A percentile compares a stretch with the other conserved stretches of the same genome.
Evolutionary conservation across 2,888 invertebrate species (phyloP).

Genomic region (Blastobasis adustella): DNA sequence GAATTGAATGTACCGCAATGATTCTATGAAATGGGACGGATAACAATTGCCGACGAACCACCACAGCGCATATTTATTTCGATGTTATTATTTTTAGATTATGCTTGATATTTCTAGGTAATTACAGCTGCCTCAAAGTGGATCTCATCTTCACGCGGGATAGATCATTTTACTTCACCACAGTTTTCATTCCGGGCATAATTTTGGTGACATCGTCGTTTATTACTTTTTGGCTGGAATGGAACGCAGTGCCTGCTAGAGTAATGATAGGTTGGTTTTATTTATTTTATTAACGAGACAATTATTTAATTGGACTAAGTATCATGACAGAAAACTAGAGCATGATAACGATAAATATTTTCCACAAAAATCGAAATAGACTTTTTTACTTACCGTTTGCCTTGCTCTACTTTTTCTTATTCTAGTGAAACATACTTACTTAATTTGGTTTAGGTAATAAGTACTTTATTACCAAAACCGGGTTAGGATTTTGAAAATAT

Average conservation of each 20-base stretch:
- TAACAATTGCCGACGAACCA: constrained; percentile 23
- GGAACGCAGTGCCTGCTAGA: constrained; percentile 97
- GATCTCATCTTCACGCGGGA: constrained; percentile 95
- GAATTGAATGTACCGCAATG: background rate
- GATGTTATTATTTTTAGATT: constrained; percentile 49
- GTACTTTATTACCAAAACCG: no score
- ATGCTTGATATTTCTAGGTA: constrained; percentile 81
- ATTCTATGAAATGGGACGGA: constrained; percentile 5
- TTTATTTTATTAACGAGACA: constrained; percentile 18
- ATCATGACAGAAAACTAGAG: no score
- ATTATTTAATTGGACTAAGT: no score
- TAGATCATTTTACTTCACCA: constrained; percentile 97
- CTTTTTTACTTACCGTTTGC: no score
- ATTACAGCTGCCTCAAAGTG: constrained; percentile 96
- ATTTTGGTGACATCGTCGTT: constrained; percentile 97
- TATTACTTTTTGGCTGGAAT: constrained; percentile 98
- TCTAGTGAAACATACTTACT: no score
- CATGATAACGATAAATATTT: no score
- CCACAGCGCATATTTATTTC: constrained; percentile 28
- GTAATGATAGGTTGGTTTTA: constrained; percentile 92
- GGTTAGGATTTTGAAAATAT: no score
- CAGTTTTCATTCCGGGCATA: constrained; percentile 97
- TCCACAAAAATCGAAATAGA: no score
- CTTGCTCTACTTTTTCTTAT: no score
- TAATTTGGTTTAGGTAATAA: no score